Base-by-base conservation (phyloP, 2,888 invertebrate genomes). In the Protophormia terraenovae region DNA sequence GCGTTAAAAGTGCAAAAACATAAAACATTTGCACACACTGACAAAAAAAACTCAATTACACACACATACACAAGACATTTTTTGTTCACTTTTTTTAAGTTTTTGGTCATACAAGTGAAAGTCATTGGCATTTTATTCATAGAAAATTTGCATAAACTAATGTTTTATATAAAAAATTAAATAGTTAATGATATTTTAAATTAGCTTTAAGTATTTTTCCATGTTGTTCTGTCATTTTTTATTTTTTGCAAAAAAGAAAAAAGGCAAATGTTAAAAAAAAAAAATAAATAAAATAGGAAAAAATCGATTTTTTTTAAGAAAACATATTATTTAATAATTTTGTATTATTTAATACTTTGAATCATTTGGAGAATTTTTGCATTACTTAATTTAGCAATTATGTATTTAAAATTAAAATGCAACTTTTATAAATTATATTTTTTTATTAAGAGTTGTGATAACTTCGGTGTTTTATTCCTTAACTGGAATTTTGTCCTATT, bases 61-160 rank as follows among this genome's bases (percentile, higher is more conserved):
- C n/a, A n/a, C n/a, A n/a, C n/a, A 53, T 10, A 27, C 27, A 55
- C 53, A 55, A 14, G 16, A 41, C n/a, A n/a, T 3, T n/a, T 41
- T 24, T 55, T 45, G 24, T 1, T 41, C 41, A 24, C n/a, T 1
- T 50, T 53, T 29, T 50, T 29, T 27, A 1, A 22, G 7, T 4
- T 16, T 66, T 55, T 22, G 3, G 29, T 27, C 29, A 27, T 1
- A 62, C 7, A 41, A 71, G 77, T 62, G 78, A 79, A 79, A 79
- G 71, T 71, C 60, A 62, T 71, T 72, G 71, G 38, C 41, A 29
- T 78, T 69, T 7, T 38, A 32, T 32, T 45, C 22, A 14, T 5
- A 27, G n/a, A 24, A 47, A 78, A 60, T 78, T 78, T 50, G 47
- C 60, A 69, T 69, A 50, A 67, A 77, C 67, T 45, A 55, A 10